These are phyloP conservation scores for Amiota minor DNA, from an alignment of 2,888 invertebrate species.

Conservation along the genomic window DNA sequence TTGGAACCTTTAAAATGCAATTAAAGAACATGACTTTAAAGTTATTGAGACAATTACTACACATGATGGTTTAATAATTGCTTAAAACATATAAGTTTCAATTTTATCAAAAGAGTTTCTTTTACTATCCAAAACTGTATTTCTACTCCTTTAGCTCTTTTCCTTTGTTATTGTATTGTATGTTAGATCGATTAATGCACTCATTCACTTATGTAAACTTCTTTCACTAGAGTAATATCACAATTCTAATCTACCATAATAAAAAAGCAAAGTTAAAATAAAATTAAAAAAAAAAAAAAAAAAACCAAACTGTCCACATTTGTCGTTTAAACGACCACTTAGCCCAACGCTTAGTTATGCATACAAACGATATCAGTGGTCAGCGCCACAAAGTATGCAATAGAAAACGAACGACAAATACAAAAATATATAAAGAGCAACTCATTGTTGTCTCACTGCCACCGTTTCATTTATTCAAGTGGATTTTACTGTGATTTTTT, in stretches of 20 bases:
- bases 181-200: background rate
- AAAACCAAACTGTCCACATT: constrained; percentile 11
- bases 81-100: no score
- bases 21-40: no score
- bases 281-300: background rate
- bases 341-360: constrained; percentile 16
- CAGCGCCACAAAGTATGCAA: constrained; percentile 23
- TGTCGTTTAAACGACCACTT: background rate
- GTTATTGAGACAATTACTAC: no score
- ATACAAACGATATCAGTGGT: background rate
- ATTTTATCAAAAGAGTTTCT: no score
- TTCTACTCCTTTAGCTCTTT: no score
- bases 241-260: no score
- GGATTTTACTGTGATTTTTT: constrained; percentile 23
- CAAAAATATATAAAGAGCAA: background rate
- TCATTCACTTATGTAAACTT: background rate
- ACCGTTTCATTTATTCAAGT: background rate
- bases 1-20: no score
- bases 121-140: no score
- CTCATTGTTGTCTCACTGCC: background rate
- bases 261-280: no score
- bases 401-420: constrained; percentile 2
- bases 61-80: no score
- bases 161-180: no score
- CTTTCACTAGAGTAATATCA: background rate